Percentiles rank a stretch among this genome's conserved stretches.
Conservation (phyloP, 1,140 invertebrate species). For the Eciton burchellii region DNA sequence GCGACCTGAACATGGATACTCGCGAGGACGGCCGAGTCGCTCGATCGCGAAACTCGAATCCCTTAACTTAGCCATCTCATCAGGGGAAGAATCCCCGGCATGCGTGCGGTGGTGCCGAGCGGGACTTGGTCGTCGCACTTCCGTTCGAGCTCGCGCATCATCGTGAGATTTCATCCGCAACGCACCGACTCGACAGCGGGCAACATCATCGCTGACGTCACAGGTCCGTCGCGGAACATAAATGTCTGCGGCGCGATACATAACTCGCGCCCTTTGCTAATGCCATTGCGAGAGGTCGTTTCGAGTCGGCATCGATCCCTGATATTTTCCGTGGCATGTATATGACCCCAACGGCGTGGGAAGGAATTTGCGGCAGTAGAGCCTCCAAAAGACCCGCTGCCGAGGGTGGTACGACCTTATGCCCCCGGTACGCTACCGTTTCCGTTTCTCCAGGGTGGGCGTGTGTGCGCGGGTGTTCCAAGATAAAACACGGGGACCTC, state of each 20-base stretch:
- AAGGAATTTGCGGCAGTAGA: slow-evolving; percentile 37
- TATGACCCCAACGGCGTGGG: slow-evolving; percentile 50
- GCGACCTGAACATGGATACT: slow-evolving; percentile 28
- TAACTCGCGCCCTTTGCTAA: slow-evolving; percentile 10
- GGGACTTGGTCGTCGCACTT: slow-evolving; percentile 30
- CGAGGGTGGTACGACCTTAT: slow-evolving; percentile 31
- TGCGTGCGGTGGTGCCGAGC: slow-evolving; percentile 16
- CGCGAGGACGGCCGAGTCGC: slow-evolving; percentile 17
- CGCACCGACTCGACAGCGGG: slow-evolving; percentile 1
- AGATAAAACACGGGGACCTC: slow-evolving; percentile 44
- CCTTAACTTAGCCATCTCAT: slow-evolving; percentile 22
- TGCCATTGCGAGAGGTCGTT: slow-evolving; percentile 11
- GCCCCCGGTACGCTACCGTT: slow-evolving; percentile 49
- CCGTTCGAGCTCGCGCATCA: slow-evolving; percentile 36
- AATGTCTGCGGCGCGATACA: slow-evolving; percentile 19
- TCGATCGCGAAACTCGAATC: slow-evolving; percentile 48
- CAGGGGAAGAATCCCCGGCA: slow-evolving; percentile 4
- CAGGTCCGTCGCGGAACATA: slow-evolving; percentile 12
- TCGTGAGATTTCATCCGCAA: slow-evolving; percentile 28
- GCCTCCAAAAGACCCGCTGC: slow-evolving; percentile 44
- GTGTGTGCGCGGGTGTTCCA: neutral
- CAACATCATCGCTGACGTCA: slow-evolving; percentile 15
- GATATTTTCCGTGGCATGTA: slow-evolving; percentile 49
- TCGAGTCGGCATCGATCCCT: neutral
- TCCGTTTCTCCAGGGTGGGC: slow-evolving; percentile 10